Conservation (phyloP, 1,140 invertebrate genomes). For the Planococcus citri region DNA sequence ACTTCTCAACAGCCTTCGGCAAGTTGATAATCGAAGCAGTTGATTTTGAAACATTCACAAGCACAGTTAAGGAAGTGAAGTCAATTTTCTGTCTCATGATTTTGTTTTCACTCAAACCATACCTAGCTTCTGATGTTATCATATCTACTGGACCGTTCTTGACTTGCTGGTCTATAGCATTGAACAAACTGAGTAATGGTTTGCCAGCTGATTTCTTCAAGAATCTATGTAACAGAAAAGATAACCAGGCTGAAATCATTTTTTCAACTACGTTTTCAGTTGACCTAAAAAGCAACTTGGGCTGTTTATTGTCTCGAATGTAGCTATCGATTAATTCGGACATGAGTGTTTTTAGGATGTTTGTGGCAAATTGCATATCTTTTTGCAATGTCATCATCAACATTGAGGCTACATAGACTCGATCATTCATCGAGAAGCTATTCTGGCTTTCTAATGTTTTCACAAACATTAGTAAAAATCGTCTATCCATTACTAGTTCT, state of each 20-base stretch:
- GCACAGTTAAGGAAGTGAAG: slow-evolving; percentile 76
- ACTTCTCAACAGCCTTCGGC: slow-evolving; percentile 79
- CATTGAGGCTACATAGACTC: slow-evolving; percentile 94
- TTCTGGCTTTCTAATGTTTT: slow-evolving; percentile 94
- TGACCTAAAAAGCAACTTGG: slow-evolving; percentile 80
- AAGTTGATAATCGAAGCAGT: slow-evolving; percentile 56
- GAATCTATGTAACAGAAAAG: slow-evolving; percentile 95
- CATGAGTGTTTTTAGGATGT: slow-evolving; percentile 87
- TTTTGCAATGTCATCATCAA: slow-evolving; percentile 99
- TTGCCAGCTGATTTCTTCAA: slow-evolving; percentile 92
- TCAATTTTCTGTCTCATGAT: slow-evolving; percentile 96
- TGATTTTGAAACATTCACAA: slow-evolving; percentile 42
- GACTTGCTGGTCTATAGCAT: slow-evolving; percentile 98
- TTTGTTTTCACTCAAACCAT: slow-evolving; percentile 97
- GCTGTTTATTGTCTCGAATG: slow-evolving; percentile 98
- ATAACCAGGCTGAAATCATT: slow-evolving; percentile 98
- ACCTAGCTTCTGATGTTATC: slow-evolving; percentile 94
- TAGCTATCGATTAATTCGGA: slow-evolving; percentile 94
- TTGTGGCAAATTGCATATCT: slow-evolving; percentile 99
- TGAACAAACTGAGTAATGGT: slow-evolving; percentile 91
- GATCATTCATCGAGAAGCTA: slow-evolving; percentile 73
- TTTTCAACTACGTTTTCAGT: slow-evolving; percentile 99
- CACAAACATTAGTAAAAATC: slow-evolving; percentile 91
- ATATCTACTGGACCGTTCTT: slow-evolving; percentile 98
- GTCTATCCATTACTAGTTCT: slow-evolving; percentile 95